Base-by-base conservation (phyloP, 2,888 invertebrate species). In the Azorinus chamasolen region DNA sequence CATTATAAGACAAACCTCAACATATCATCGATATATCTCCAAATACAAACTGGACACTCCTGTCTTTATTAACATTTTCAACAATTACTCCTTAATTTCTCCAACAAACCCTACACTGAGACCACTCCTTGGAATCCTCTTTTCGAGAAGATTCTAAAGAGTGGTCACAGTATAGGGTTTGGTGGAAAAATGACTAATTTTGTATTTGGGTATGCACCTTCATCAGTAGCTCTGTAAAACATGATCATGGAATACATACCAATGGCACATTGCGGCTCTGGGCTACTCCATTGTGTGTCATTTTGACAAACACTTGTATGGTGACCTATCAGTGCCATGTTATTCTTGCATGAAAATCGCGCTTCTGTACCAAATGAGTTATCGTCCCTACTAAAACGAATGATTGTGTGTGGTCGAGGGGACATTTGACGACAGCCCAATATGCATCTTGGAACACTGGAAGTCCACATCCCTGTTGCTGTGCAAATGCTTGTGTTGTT, bases 361-460 rank as follows among this genome's bases (percentile, higher is more conserved):
- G 25, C 57, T 5, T 43, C 43, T 22, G 57, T 57, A 14, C 57
- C 57, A 43, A 43, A 57, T 43, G 57, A 41, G 37, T 57, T 24
- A 57, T 57, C 43, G 41, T 43, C 43, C 43, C 4, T 57, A 41
- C 43, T 57, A 1, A 57, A 1, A 37, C 10, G 22, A 10, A 57
- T 14, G 1, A 10, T 41, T n/a, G 43, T 41, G 24, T 18, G 4
- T 43, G 41, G 37, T 24, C 6, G 32, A 24, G n/a, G 16, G 16
- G 20, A 2, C 25, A 57, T 20, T 14, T 57, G 14, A 2, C 43
- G 57, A 41, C 57, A 57, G 41, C 57, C 57, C n/a, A n/a, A 2
- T n/a, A 24, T 43, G 43, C 57, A 57, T 4, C n/a, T 57, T 14
- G 57, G 57, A 16, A 14, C 8, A 16, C 25, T 3, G 24, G 14